These are phyloP conservation scores for Polyergus mexicanus DNA, from an alignment of 1,140 invertebrate species.

Conservation along the genomic window DNA sequence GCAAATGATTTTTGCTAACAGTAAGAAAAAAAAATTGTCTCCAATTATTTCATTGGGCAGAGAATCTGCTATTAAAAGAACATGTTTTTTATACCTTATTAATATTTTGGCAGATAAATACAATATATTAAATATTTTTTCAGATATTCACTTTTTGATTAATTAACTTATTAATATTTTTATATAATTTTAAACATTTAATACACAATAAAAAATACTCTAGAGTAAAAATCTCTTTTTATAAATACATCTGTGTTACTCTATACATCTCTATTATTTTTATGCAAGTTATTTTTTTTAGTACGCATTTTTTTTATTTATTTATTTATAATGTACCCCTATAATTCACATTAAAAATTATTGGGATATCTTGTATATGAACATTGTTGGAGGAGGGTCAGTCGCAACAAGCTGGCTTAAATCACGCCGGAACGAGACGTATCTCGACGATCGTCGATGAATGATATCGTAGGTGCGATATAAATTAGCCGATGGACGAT, in stretches of 20 bases:
- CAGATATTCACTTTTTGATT: background rate
- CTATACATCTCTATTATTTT: no score
- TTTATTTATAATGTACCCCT: background rate
- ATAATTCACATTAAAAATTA: background rate
- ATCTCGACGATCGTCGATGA: background rate
- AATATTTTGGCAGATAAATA: background rate
- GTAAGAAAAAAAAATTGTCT: no score
- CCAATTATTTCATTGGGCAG: no score
- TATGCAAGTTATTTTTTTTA: no score
- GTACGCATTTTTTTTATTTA: no score
- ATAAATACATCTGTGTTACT: no score
- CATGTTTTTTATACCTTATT: no score
- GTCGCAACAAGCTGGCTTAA: background rate
- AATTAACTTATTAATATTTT: background rate
- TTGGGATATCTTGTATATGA: background rate
- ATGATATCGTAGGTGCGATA: conserved; percentile 17
- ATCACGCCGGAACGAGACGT: background rate
- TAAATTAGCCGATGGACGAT: conserved; percentile 53
- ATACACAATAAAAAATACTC: no score
- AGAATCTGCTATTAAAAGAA: no score
- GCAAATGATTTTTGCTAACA: no score
- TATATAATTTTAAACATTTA: background rate
- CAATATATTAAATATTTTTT: background rate
- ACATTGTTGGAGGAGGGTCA: no score
- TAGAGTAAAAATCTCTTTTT: no score